Conservation (phyloP, 1,140 invertebrate genomes). For the Belonocnema kinseyi region DNA sequence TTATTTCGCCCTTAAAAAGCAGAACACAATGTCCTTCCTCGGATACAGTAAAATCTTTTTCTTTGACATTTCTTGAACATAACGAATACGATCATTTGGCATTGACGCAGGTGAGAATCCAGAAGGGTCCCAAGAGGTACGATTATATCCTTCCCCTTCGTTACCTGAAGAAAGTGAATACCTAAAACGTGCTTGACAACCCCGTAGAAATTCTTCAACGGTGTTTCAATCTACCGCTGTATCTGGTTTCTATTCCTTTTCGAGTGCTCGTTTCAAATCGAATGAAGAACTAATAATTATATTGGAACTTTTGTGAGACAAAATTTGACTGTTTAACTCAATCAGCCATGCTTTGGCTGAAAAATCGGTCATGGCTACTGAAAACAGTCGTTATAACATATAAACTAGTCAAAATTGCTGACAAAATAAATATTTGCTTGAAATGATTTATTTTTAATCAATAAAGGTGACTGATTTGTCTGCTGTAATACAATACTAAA, state of each 20-base stretch:
- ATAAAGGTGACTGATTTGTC: no score
- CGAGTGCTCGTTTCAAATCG: no score
- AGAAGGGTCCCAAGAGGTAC: constrained; percentile 10
- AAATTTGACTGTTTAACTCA: no score
- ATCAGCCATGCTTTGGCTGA: no score
- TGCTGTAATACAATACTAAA: no score
- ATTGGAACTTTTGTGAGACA: no score
- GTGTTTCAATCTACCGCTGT: constrained; percentile 3
- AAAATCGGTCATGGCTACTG: no score
- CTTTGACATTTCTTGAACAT: not conserved
- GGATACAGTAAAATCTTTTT: not conserved
- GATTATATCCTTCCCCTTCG: constrained; percentile 23
- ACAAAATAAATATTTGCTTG: no score
- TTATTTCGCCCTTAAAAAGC: not conserved
- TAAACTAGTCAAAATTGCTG: no score
- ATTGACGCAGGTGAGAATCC: constrained; percentile 24
- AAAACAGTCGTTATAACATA: no score
- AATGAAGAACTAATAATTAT: no score
- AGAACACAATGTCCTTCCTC: constrained; percentile 3
- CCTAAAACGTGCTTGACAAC: constrained; percentile 29
- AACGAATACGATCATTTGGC: constrained; percentile 18
- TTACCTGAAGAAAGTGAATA: constrained; percentile 17
- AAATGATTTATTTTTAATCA: no score
- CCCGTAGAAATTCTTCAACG: constrained; percentile 14
- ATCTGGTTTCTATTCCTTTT: not conserved